Evolutionary conservation across 2,797 vertebrate genomes (phyloP).

Genomic region (Bradypodion pumilum): DNA sequence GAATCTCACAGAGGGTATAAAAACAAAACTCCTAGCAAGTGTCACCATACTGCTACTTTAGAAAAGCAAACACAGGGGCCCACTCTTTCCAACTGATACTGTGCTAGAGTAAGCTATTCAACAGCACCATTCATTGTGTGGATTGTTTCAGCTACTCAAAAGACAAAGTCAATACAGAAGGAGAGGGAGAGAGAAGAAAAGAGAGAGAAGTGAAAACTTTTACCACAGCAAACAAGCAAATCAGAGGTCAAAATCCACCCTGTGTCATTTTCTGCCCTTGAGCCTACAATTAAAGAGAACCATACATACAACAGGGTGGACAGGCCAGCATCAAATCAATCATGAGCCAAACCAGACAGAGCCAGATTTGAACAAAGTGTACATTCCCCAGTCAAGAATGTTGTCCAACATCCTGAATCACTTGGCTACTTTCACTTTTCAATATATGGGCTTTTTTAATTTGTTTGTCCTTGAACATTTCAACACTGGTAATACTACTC

Average conservation of each 20-base stretch:
- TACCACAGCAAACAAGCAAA: not conserved
- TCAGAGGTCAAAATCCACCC: constrained; percentile 27
- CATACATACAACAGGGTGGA: not conserved
- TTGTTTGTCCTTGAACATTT: not conserved
- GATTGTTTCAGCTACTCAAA: not conserved
- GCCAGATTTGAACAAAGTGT: not conserved
- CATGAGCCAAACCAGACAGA: not conserved
- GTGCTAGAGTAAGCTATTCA: not conserved
- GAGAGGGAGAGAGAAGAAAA: not conserved
- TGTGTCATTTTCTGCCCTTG: not conserved
- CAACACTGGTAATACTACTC: not conserved
- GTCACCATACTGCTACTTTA: not conserved
- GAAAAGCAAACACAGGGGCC: not conserved
- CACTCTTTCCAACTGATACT: not conserved
- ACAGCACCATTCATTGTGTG: not conserved
- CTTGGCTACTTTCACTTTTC: not conserved
- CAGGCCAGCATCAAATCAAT: not conserved
- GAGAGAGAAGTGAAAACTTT: not conserved
- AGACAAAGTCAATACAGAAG: not conserved
- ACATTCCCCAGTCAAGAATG: not conserved
- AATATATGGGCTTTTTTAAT: not conserved
- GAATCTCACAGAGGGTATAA: not conserved
- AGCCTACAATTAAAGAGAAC: not conserved
- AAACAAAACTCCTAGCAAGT: not conserved
- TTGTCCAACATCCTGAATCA: not conserved